Percentiles rank a stretch among this genome's conserved stretches.
Conservation (phyloP, 2,113 vertebrate genomes). For the Psephotus haematonotus region DNA sequence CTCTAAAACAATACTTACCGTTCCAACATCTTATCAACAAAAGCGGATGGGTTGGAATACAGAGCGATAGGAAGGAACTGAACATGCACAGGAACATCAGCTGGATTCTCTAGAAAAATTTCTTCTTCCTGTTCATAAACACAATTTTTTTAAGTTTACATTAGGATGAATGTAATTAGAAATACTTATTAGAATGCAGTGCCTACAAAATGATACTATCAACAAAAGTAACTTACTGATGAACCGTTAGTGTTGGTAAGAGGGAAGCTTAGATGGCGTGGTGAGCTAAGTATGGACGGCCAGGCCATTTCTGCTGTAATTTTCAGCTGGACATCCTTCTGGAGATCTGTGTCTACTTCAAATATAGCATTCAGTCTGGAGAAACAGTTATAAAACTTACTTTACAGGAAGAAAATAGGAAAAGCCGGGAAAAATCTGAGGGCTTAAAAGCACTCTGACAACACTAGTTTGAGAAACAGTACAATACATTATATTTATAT, state of each 20-base stretch:
- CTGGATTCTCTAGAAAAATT: constrained; percentile 91
- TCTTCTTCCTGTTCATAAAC: constrained; percentile 85
- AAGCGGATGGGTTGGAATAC: constrained; percentile 86
- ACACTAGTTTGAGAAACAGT: background rate
- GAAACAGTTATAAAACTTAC: background rate
- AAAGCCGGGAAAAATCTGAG: background rate
- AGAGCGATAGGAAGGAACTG: constrained; percentile 92
- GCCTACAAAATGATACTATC: background rate
- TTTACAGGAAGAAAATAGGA: background rate
- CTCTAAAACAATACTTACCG: constrained; percentile 74
- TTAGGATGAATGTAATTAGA: background rate
- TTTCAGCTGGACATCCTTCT: constrained; percentile 90
- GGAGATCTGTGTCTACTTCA: constrained; percentile 96
- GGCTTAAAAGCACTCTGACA: background rate
- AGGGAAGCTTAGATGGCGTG: constrained; percentile 85
- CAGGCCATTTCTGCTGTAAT: constrained; percentile 89
- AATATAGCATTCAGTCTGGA: constrained; percentile 86
- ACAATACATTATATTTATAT: background rate
- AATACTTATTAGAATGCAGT: background rate
- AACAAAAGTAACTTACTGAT: constrained; percentile 84
- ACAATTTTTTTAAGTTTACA: background rate
- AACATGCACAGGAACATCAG: constrained; percentile 88
- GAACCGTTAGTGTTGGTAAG: constrained; percentile 95
- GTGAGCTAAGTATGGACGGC: constrained; percentile 89
- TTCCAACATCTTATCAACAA: constrained; percentile 86